Percentiles rank a stretch among this genome's conserved stretches.
Evolutionary conservation across 2,113 vertebrate genomes (phyloP).

Genomic region (Platysternon megacephalum): DNA sequence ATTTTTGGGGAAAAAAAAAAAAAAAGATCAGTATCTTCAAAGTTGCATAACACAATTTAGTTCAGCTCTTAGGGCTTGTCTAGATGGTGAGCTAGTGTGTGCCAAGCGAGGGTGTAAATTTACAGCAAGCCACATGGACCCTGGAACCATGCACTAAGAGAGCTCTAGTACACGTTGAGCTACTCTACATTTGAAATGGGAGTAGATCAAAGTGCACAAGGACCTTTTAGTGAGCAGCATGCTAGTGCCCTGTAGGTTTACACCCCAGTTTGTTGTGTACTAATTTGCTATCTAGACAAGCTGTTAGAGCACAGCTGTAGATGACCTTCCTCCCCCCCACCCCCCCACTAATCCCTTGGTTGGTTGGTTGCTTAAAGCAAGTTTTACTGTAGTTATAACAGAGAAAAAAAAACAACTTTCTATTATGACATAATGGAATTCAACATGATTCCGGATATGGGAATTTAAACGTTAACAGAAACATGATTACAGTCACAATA

Average conservation of each 20-base stretch:
- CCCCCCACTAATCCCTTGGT: not conserved
- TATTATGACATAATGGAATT: not conserved
- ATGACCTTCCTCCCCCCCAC: not conserved
- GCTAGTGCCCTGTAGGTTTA: not conserved
- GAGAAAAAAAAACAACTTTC: not conserved
- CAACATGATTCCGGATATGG: not conserved
- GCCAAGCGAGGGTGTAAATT: not conserved
- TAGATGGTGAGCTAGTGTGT: not conserved
- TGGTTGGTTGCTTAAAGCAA: constrained; percentile 3
- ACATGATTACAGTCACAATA: not conserved
- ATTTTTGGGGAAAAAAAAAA: not conserved
- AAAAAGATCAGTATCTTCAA: not conserved
- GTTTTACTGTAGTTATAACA: not conserved
- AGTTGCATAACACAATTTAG: not conserved
- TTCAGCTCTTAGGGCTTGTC: not conserved
- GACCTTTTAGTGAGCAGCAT: not conserved
- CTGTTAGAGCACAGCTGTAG: not conserved
- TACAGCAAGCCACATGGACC: not conserved
- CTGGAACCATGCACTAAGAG: not conserved
- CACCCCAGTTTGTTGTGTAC: not conserved
- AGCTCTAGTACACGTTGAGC: not conserved
- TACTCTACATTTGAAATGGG: not conserved
- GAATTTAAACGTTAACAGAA: not conserved
- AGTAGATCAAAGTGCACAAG: not conserved
- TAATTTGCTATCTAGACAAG: not conserved